These are phyloP conservation scores for Platycercus adscitus DNA, from an alignment of 2,113 vertebrate genomes.

Conservation along the genomic window DNA sequence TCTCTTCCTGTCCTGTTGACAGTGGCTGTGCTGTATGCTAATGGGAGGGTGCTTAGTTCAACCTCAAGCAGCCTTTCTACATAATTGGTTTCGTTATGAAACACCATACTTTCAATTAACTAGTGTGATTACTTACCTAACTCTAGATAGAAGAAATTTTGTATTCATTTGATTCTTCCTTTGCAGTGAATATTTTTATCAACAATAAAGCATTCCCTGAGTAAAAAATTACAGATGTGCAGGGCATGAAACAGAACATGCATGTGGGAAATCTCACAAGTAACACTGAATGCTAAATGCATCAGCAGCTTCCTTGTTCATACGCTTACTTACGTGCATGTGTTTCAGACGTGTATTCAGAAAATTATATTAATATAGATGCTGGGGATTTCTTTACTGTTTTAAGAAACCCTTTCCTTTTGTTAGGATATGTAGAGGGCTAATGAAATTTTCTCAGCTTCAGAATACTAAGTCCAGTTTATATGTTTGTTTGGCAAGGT, in stretches of 20 bases:
- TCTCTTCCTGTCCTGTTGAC: not conserved
- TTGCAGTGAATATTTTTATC: not conserved
- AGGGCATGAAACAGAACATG: not conserved
- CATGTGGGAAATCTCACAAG: not conserved
- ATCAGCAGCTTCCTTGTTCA: not conserved
- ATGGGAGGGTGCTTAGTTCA: not conserved
- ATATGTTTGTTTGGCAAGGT: not conserved
- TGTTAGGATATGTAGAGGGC: not conserved
- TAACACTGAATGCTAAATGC: not conserved
- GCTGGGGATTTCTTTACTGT: not conserved
- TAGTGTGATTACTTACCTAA: not conserved
- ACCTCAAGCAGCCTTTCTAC: not conserved
- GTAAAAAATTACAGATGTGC: not conserved
- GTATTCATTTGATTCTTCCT: not conserved
- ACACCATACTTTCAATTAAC: not conserved
- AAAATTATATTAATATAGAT: not conserved
- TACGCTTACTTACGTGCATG: not conserved
- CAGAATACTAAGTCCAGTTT: not conserved
- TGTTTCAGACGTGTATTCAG: not conserved
- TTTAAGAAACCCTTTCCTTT: not conserved
- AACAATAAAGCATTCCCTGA: not conserved
- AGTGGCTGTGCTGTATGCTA: not conserved
- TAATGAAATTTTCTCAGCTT: not conserved
- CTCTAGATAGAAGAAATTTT: not conserved
- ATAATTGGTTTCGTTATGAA: not conserved